A percentile compares a stretch with the other conserved stretches of the same genome.
Evolutionary conservation across 2,888 invertebrate genomes (phyloP).

Genomic region (Machimus atricapillus): DNA sequence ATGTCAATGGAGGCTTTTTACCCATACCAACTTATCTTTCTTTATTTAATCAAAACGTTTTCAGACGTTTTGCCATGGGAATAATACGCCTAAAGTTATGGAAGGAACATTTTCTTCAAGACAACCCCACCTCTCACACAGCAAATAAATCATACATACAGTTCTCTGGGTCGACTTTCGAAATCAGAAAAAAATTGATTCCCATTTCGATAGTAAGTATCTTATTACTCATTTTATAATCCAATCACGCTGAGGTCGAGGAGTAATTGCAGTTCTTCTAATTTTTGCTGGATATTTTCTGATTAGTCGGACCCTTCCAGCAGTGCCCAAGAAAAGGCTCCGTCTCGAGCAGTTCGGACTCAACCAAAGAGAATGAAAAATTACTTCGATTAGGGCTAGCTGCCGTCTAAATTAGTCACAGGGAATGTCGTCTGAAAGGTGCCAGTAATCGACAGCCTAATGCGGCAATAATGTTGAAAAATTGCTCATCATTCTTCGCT

Average conservation of each 20-base stretch:
- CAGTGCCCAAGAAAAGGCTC: background rate
- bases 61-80: background rate
- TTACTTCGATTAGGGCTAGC: conserved; percentile 22
- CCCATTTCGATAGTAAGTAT: background rate
- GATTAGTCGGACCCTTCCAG: background rate
- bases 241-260: background rate
- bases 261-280: background rate
- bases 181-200: background rate
- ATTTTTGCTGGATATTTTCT: background rate
- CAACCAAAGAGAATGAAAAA: conserved; percentile 7
- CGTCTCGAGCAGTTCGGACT: background rate
- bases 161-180: background rate
- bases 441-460: conserved; percentile 37
- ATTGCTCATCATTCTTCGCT: conserved; percentile 6
- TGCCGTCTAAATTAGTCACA: conserved; percentile 33
- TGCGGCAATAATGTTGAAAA: conserved; percentile 42
- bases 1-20: background rate
- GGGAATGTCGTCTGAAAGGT: background rate
- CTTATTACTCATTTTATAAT: background rate
- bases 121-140: background rate
- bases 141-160: background rate
- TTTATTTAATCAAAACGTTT: background rate
- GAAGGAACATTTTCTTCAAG: background rate
- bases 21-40: background rate
- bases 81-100: background rate